Conservation (phyloP, 37 sponge, comb jelly and placozoan species). For the Theonella swinhoei region DNA sequence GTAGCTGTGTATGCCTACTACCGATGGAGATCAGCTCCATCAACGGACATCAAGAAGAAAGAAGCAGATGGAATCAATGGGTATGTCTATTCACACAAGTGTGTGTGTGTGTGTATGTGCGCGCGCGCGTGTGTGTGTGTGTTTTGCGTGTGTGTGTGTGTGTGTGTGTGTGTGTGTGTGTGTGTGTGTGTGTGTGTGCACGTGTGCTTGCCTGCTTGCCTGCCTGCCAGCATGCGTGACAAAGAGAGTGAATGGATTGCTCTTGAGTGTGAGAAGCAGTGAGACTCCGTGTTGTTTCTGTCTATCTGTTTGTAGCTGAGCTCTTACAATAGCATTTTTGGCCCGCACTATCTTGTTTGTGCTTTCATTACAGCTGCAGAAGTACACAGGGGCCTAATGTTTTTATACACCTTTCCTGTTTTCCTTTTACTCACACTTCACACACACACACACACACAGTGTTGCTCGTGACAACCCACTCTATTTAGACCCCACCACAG, state of each 20-base stretch:
- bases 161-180: no score
- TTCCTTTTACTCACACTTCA: not conserved
- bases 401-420: not conserved
- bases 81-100: no score
- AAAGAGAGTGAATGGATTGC: no score
- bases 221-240: no score
- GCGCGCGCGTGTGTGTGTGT: no score
- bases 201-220: no score
- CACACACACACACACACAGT: not conserved
- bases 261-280: no score
- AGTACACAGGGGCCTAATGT: no score
- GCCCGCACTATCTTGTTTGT: not conserved
- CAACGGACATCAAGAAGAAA: conserved; percentile 16
- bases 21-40: conserved; percentile 8
- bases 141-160: no score
- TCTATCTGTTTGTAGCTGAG: not conserved
- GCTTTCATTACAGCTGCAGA: no score
- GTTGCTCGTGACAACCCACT: conserved; percentile 57
- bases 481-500: conserved; percentile 33
- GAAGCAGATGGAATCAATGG: conserved; percentile 38
- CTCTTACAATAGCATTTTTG: not conserved
- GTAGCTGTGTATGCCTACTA: conserved; percentile 21
- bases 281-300: not conserved
- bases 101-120: no score
- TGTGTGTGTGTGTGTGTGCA: no score